These are phyloP conservation scores for Acronicta leporina DNA, from an alignment of 2,888 invertebrate species.

Conservation along the genomic window DNA sequence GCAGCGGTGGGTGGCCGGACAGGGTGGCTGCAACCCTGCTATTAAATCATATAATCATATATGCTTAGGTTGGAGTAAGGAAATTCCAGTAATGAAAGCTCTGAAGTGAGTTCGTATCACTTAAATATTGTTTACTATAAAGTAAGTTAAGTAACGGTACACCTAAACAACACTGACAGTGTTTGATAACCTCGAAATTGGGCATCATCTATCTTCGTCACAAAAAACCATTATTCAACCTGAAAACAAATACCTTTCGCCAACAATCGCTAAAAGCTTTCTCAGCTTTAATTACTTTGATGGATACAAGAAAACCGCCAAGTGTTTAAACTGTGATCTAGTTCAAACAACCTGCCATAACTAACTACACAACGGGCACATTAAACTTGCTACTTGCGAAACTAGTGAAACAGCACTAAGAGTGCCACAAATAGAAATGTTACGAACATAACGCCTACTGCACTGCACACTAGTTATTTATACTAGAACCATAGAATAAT, in stretches of 20 bases:
- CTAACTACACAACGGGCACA: slow-evolving; percentile 53
- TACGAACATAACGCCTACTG: slow-evolving; percentile 65
- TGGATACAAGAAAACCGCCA: slow-evolving; percentile 52
- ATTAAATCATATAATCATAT: slow-evolving; percentile 20
- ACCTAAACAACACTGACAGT: slow-evolving; percentile 29
- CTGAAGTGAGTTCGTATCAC: background rate
- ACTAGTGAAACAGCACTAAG: slow-evolving; percentile 72
- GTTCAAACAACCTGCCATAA: slow-evolving; percentile 52
- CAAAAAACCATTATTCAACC: slow-evolving; percentile 55
- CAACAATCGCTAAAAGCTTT: slow-evolving; percentile 57
- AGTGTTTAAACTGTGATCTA: slow-evolving; percentile 54
- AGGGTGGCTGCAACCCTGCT: slow-evolving; percentile 16
- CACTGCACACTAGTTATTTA: slow-evolving; percentile 68
- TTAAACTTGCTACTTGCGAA: slow-evolving; percentile 66
- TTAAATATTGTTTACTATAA: background rate
- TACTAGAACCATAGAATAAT: slow-evolving; percentile 63
- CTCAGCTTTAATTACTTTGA: slow-evolving; percentile 60
- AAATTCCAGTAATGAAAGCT: slow-evolving; percentile 9
- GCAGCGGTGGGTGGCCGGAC: slow-evolving; percentile 1
- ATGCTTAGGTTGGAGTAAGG: slow-evolving; percentile 7
- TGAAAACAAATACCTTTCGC: slow-evolving; percentile 56
- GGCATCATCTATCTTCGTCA: slow-evolving; percentile 53
- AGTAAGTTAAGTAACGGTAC: slow-evolving; percentile 3
- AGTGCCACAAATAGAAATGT: slow-evolving; percentile 75
- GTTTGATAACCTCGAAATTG: slow-evolving; percentile 42